Evolutionary conservation across 2,888 invertebrate genomes (phyloP), one percentile per base, ranked within the genome.

Genomic region (Sisyra terminalis): DNA sequence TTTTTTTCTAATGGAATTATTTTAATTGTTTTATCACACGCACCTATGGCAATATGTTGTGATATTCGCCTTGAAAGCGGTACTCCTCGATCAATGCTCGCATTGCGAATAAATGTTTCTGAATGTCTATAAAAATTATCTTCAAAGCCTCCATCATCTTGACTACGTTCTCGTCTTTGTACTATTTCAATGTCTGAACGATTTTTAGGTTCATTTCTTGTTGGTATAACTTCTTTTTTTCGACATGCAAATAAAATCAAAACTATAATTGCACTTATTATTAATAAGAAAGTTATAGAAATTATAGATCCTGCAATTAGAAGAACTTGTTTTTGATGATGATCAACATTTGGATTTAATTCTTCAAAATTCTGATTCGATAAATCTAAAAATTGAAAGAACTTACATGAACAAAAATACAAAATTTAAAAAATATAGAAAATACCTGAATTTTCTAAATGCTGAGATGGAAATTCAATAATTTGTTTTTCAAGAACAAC

Each of bases 401-500:
- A n/a, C n/a, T n/a, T n/a, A n/a, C n/a, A n/a, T n/a, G n/a, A n/a
- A n/a, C n/a, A n/a, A n/a, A n/a, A n/a, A 24, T 24, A 3, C 14
- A 3, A 32, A 6, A 13, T 32, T 32, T 32, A 6, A 36, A 14
- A 36, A 36, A 36, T 5, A 14, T 9, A 5, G 3, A n/a, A 36
- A 37, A 10, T 37, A 37, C 37, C 37, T 37, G 16, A 17, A 11
- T 37, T 18, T 37, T 37, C 37, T 17, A 37, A 11, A 17, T 16
- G 14, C 3, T 37, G 37, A 17, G 16, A 11, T 11, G 16, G 11
- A 14, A 15, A 16, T 24, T 37, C 17, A 18, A 37, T 18, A 17
- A 17, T 37, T 3, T 17, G 17, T 17, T 16, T 16, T 6, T 37
- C 75, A 57, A 86, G 68, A 44, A 81, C 71, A 44, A 82, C 80